These are phyloP conservation scores for Lycocorax pyrrhopterus DNA, from an alignment of 2,113 vertebrate genomes.

Conservation along the genomic window DNA sequence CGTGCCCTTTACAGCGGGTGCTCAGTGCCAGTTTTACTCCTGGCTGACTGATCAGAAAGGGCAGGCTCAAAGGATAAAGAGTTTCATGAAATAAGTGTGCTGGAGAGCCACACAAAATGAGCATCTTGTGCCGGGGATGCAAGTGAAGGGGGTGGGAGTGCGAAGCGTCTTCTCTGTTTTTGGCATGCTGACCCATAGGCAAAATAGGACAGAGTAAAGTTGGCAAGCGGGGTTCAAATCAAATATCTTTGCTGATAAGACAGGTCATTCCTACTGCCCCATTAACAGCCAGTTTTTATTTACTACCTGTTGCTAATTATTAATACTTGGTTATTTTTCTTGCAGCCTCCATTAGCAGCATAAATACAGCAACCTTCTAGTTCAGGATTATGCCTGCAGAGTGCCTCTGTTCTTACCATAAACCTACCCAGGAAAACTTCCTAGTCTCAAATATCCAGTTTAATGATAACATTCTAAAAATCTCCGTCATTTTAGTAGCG, in stretches of 20 bases:
- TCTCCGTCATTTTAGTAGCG: not conserved
- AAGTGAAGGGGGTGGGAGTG: constrained; percentile 29
- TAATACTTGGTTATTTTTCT: not conserved
- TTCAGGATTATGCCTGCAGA: not conserved
- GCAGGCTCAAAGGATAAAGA: not conserved
- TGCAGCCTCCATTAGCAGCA: not conserved
- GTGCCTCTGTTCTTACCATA: not conserved
- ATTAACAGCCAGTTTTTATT: not conserved
- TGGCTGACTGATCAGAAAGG: constrained; percentile 44
- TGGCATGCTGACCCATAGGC: not conserved
- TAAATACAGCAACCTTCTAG: not conserved
- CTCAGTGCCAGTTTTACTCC: constrained; percentile 13
- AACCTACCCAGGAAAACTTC: not conserved
- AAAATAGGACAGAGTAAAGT: not conserved
- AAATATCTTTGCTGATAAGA: not conserved
- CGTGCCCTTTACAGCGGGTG: constrained; percentile 40
- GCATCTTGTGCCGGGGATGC: constrained; percentile 31
- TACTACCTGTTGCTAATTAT: not conserved
- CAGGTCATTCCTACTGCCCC: not conserved
- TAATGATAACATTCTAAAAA: not conserved
- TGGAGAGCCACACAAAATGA: constrained; percentile 2
- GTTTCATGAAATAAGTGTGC: constrained; percentile 49
- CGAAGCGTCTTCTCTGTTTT: not conserved
- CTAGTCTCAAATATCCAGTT: not conserved
- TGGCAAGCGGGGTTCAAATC: not conserved